Conservation (phyloP, 1,140 invertebrate genomes). For the Anagrus nilaparvatae region DNA sequence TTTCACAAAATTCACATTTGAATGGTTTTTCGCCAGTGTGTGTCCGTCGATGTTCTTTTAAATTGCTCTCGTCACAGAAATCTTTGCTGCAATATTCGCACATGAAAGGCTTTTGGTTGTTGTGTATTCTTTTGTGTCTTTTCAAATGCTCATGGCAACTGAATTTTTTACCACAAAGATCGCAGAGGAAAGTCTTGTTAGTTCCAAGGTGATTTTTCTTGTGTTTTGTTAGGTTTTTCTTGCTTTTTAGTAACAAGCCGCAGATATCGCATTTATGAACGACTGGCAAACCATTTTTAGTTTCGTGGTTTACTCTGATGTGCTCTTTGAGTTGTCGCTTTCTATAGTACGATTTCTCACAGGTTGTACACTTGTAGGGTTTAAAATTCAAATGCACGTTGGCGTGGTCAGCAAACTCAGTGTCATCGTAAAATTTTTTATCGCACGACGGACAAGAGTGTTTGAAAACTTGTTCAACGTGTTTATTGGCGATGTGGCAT, state of each 20-base stretch:
- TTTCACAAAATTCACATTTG: slow-evolving; percentile 36
- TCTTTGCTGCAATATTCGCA: slow-evolving; percentile 44
- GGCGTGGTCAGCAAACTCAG: slow-evolving; percentile 50
- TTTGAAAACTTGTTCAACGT: too few species aligned
- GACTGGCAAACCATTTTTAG: too few species aligned
- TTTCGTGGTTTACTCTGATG: too few species aligned
- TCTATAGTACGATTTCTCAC: slow-evolving; percentile 58
- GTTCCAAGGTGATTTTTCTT: slow-evolving; percentile 43
- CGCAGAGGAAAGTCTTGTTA: slow-evolving; percentile 41
- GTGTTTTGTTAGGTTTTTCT: slow-evolving; percentile 47
- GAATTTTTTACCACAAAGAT: slow-evolving; percentile 49
- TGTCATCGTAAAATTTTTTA: too few species aligned
- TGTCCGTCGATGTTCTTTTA: slow-evolving; percentile 41
- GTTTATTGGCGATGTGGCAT: too few species aligned
- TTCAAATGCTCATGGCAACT: slow-evolving; percentile 36
- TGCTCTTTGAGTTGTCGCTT: too few species aligned
- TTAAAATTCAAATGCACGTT: slow-evolving; percentile 48
- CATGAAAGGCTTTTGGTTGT: slow-evolving; percentile 39
- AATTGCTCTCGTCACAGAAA: slow-evolving; percentile 44
- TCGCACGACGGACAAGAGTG: too few species aligned
- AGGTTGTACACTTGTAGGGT: slow-evolving; percentile 48
- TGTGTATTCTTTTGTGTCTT: slow-evolving; percentile 48
- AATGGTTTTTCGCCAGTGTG: slow-evolving; percentile 43
- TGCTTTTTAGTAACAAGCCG: slow-evolving; percentile 38
- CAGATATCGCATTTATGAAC: slow-evolving; percentile 52